Evolutionary conservation across 2,888 invertebrate genomes (phyloP), one percentile per base, ranked within the genome.

Genomic region (Zaprionus bogoriensis): DNA sequence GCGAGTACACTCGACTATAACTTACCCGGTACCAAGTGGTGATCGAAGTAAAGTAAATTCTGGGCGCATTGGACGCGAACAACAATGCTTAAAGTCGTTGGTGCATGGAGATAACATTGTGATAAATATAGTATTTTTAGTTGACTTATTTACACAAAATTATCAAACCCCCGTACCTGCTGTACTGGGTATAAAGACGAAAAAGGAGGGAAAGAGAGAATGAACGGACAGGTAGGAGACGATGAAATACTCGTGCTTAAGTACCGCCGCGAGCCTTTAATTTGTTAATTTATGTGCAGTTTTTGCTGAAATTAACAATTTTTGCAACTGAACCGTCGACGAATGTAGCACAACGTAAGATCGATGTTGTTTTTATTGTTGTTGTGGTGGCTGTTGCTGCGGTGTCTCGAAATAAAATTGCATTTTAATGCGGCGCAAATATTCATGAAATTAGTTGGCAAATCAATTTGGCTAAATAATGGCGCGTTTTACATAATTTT

Each of bases 401-500:
- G n/a, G 50, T 58, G 52, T 32, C 57, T 22, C 22, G 19, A 57
- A 51, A 58, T 51, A 20, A 58, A 58, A 51, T 42, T 51, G 9
- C 41, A 62, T 38, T 28, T 42, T 30, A 67, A 55, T 60, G 47
- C 41, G 23, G 27, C 19, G 9, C 48, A 67, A 55, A 67, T 51
- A 74, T 67, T 28, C 44, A 47, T 39, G 42, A 74, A 71, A 71
- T 71, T 75, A 70, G 72, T 79, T 80, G 83, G 48, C 83, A 65
- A 79, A 76, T 65, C 47, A 67, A 61, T 76, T 68, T 60, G 25
- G 58, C 63, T 63, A 57, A 74, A 71, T 61, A 65, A 57, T 66
- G 74, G 5, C 67, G 64, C 51, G 57, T 83, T 84, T 80, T 79
- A 79, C 83, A 85, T 85, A 69, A 83, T 77, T 79, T 83, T 50